Evolutionary conservation across 2,888 invertebrate genomes (phyloP), one percentile per base, ranked within the genome.

Genomic region (Eustalomyia histrio): DNA sequence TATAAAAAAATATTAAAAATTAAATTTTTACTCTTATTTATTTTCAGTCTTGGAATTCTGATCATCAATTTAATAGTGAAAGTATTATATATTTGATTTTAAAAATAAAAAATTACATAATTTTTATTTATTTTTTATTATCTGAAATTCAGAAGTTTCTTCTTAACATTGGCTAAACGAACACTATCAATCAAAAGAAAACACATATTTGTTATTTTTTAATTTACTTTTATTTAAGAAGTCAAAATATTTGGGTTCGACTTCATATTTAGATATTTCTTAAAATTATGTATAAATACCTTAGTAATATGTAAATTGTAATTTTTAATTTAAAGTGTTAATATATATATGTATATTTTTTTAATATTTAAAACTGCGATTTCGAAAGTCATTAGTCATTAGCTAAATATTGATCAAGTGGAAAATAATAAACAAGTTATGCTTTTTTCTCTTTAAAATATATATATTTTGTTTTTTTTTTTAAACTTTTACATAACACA

Each of bases 201-300:
- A 39, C 39, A 39, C 39, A 14, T 3, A 12, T n/a, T 39, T 47
- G 12, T 47, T 47, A 10, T n/a, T 47, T 47, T 47, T 47, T 47
- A 14, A 47, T 47, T n/a, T 47, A n/a, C 6, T 47, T n/a, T 47
- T 47, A 47, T n/a, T 47, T 47, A 47, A n/a, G 3, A 47, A 47
- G 43, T n/a, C 43, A 47, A 39, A 47, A 7, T 47, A 47, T 47
- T 47, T n/a, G 43, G n/a, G 6, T 47, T 53, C 64, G 65, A 65
- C 76, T 65, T 64, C n/a, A 52, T 29, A 29, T 29, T 21, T 39
- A 16, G 52, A 29, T 65, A 50, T 29, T 50, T 43, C 76, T 72
- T 72, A 78, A 65, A 72, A 60, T 47, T 65, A 72, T 52, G n/a
- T 78, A 72, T 65, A 71, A 76, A 78, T 78, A 78, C 60, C 76